Conservation (phyloP, 2,113 vertebrate species). For the Erythrolamprus reginae region DNA sequence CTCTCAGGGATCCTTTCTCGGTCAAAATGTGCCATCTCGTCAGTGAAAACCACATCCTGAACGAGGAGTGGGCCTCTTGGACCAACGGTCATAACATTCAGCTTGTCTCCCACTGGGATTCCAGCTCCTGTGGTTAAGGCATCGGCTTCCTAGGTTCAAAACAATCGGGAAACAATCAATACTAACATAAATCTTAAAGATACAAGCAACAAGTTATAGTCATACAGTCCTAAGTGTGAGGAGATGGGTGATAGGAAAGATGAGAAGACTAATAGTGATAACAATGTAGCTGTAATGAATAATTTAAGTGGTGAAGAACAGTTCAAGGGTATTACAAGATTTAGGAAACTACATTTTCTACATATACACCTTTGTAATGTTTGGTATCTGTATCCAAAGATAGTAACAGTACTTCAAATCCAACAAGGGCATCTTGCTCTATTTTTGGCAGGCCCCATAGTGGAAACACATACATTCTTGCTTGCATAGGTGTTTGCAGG, state of each 20-base stretch:
- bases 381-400: neutral
- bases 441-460: neutral
- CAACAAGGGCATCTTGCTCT: neutral
- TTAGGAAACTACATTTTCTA: neutral
- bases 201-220: too few species aligned
- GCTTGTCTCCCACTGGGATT: slow-evolving; percentile 83
- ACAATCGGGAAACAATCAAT: too few species aligned
- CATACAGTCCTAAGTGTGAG: too few species aligned
- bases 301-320: too few species aligned
- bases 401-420: neutral
- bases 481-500: neutral
- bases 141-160: slow-evolving; percentile 73
- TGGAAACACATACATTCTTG: neutral
- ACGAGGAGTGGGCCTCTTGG: slow-evolving; percentile 86
- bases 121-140: slow-evolving; percentile 84
- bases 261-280: too few species aligned
- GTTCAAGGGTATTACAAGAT: neutral
- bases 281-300: too few species aligned
- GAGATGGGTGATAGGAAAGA: too few species aligned
- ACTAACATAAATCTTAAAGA: too few species aligned
- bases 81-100: slow-evolving; percentile 79
- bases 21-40: slow-evolving; percentile 98
- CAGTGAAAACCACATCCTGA: slow-evolving; percentile 92
- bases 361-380: neutral
- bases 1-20: slow-evolving; percentile 96